Conservation (phyloP, 2,888 invertebrate species). For the Pristionchus japonicus region DNA sequence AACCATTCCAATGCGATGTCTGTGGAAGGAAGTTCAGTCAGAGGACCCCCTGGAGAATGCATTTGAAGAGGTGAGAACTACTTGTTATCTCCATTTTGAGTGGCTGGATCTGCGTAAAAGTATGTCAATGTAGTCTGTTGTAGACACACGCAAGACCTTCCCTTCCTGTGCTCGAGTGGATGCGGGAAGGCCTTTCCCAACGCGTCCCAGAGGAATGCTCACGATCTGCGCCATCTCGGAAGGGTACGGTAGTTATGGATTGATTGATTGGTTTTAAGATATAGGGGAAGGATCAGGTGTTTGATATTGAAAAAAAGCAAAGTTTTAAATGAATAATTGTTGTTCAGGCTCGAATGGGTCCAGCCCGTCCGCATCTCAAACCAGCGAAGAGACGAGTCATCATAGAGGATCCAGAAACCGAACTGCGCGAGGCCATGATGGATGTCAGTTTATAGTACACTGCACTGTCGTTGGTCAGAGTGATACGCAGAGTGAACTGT, state of each 20-base stretch:
- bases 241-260: conserved; percentile 33
- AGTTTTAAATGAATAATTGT: no score
- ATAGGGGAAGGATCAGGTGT: no score
- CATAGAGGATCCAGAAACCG: not conserved
- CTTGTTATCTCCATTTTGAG: no score
- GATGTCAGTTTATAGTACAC: not conserved
- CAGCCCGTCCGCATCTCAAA: conserved; percentile 64
- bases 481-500: not conserved
- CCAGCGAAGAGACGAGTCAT: conserved; percentile 50
- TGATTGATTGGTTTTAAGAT: not conserved
- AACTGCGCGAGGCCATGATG: conserved; percentile 2
- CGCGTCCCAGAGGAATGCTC: conserved; percentile 62
- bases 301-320: no score
- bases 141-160: conserved; percentile 61
- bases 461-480: not conserved
- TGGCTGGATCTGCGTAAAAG: no score
- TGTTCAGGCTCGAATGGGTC: conserved; percentile 57
- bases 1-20: conserved; percentile 62
- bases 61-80: conserved; percentile 48
- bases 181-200: conserved; percentile 64
- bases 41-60: conserved; percentile 59
- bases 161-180: conserved; percentile 57
- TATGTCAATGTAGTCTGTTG: no score
- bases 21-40: conserved; percentile 64
- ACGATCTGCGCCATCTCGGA: conserved; percentile 57